phyloP scores from a whole-genome alignment of 2,113 vertebrate genomes.

The Anoura caudifer region DNA sequence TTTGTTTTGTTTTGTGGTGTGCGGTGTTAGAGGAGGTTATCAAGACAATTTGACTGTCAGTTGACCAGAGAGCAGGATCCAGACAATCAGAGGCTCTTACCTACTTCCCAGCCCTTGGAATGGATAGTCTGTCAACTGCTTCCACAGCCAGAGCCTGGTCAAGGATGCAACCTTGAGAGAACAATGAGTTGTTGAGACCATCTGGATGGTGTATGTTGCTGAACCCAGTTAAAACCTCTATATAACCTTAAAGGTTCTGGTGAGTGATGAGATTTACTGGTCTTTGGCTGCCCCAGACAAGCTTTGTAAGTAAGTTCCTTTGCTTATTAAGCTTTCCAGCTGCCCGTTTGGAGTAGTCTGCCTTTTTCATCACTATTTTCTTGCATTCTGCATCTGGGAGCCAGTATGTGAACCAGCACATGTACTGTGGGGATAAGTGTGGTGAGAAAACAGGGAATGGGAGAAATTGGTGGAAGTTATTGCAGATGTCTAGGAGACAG shows the following conservation, averaged over 20 bases:
- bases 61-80: background rate
- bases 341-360: background rate
- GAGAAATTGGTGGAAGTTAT: background rate
- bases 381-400: background rate
- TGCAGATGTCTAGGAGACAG: background rate
- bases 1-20: background rate
- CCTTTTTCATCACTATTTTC: background rate
- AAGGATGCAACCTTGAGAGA: background rate
- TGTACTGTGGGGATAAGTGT: background rate
- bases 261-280: background rate
- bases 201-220: background rate
- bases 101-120: background rate
- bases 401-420: background rate
- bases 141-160: background rate
- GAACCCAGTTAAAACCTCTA: background rate
- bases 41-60: accelerated
- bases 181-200: background rate
- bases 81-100: background rate
- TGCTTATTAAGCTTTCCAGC: background rate
- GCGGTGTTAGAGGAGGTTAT: background rate
- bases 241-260: background rate
- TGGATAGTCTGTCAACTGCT: background rate
- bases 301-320: background rate
- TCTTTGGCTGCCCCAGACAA: background rate
- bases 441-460: background rate